Evolutionary conservation across 2,888 invertebrate genomes (phyloP), one percentile per base, ranked within the genome.

Genomic region (Harpalus rufipes): DNA sequence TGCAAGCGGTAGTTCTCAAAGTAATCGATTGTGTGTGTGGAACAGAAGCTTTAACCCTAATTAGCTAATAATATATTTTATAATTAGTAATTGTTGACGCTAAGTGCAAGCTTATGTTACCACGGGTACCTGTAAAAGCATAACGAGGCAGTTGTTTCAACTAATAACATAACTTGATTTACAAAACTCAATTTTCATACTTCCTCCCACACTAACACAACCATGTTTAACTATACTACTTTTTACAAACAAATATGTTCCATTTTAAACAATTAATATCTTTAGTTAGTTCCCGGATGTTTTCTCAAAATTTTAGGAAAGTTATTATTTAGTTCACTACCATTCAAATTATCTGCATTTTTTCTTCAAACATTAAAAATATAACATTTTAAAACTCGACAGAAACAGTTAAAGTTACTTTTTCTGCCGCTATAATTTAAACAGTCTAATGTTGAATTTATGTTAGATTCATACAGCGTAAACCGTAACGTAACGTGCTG

Each of bases 41-140:
- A 63, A 63, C 63, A 63, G 18, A 63, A 21, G 63, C 63, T 63
- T 63, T 63, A 63, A 63, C 63, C 63, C 21, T 63, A 63, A 63
- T 63, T 63, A 63, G 63, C 18, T 63, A 63, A 63, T 63, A 63
- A 63, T 63, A 63, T 63, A 63, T 63, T 63, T 63, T 63, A 63
- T 63, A 63, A 63, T 63, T 63, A 63, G 63, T 63, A 63, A 63
- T 63, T 63, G 63, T 21, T 63, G 63, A 63, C 63, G 63, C 63
- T 63, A 63, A 63, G 63, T 63, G 63, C 63, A 63, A 63, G 63
- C 25, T 63, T 63, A 63, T 63, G 63, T 63, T 63, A 63, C 18
- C 18, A 25, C 63, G 63, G 63, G 16, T 25, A 63, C 63, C 63
- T 63, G 63, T 63, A 61, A 18, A 10, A 61, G 61, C 61, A 61